These are phyloP conservation scores for Drosophila rellima DNA, from an alignment of 2,888 invertebrate genomes.

Conservation along the genomic window DNA sequence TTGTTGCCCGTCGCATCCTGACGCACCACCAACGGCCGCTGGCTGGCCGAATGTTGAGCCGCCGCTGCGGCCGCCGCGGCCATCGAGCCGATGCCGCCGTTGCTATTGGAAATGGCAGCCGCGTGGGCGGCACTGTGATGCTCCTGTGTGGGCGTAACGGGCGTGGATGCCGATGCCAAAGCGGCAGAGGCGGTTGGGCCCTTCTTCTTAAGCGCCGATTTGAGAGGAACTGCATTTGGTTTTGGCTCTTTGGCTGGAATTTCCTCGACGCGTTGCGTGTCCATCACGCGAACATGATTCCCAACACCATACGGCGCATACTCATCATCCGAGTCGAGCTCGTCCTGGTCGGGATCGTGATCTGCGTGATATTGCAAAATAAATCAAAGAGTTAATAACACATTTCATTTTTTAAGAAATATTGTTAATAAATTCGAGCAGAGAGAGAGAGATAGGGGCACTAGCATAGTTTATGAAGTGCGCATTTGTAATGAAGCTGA, in stretches of 20 bases:
- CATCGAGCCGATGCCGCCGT: conserved; percentile 74
- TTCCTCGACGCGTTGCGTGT: conserved; percentile 94
- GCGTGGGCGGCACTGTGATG: conserved; percentile 67
- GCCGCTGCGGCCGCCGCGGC: conserved; percentile 75
- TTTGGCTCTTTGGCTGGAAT: conserved; percentile 97
- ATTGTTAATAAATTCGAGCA: neutral
- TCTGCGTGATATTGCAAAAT: conserved; percentile 63
- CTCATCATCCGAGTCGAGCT: conserved; percentile 89
- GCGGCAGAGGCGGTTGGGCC: conserved; percentile 66
- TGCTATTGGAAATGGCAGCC: conserved; percentile 73
- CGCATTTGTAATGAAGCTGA: conserved; percentile 69
- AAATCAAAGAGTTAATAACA: neutral
- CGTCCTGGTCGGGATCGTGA: conserved; percentile 88
- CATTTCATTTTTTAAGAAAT: neutral
- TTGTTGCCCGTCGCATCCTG: conserved; percentile 92
- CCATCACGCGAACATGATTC: conserved; percentile 87
- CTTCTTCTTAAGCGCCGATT: conserved; percentile 96
- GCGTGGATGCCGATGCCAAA: conserved; percentile 79
- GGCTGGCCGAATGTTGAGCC: conserved; percentile 79
- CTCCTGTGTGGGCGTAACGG: conserved; percentile 92
- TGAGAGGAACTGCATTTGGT: conserved; percentile 95
- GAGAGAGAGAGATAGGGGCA: too few relatives aligned
- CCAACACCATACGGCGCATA: conserved; percentile 87
- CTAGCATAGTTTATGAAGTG: conserved; percentile 75
- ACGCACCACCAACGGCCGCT: conserved; percentile 89